These are phyloP conservation scores for Melinopterus prodromus DNA, from an alignment of 2,888 invertebrate species.

Conservation along the genomic window DNA sequence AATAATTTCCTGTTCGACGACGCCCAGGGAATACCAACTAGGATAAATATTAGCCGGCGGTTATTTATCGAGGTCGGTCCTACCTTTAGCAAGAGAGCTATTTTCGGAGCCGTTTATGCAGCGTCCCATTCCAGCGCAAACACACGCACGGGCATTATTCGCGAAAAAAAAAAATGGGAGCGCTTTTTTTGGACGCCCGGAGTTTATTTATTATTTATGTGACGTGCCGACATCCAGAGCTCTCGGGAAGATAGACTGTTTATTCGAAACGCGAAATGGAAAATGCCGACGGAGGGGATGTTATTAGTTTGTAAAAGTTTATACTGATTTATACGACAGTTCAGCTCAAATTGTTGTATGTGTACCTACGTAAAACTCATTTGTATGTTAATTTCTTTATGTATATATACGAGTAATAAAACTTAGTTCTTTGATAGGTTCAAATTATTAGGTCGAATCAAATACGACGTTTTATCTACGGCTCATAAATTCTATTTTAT, in stretches of 20 bases:
- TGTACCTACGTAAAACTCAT: too few species aligned
- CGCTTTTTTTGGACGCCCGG: not conserved
- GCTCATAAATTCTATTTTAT: too few species aligned
- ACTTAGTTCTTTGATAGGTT: too few species aligned
- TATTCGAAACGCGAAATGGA: conserved; percentile 4
- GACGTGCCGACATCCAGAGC: not conserved
- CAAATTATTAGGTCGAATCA: too few species aligned
- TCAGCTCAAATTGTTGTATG: not conserved
- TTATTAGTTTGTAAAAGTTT: not conserved
- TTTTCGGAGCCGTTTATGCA: conserved; percentile 4
- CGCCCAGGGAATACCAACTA: conserved; percentile 52
- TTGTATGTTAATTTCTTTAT: too few species aligned
- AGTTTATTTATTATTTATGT: conserved; percentile 4
- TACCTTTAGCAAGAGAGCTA: not conserved
- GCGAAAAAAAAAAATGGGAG: not conserved
- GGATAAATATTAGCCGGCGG: conserved; percentile 51
- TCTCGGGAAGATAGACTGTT: not conserved
- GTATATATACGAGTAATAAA: too few species aligned
- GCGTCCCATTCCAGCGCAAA: not conserved
- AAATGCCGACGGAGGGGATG: not conserved
- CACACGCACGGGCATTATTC: not conserved
- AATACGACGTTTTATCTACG: too few species aligned
- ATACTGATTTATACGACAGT: not conserved
- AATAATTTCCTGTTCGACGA: conserved; percentile 54
- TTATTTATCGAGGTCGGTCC: conserved; percentile 48